A percentile compares a stretch with the other conserved stretches of the same genome.
phyloP scores from a whole-genome alignment of 2,888 invertebrate species.

The Ernsta delagoae region DNA sequence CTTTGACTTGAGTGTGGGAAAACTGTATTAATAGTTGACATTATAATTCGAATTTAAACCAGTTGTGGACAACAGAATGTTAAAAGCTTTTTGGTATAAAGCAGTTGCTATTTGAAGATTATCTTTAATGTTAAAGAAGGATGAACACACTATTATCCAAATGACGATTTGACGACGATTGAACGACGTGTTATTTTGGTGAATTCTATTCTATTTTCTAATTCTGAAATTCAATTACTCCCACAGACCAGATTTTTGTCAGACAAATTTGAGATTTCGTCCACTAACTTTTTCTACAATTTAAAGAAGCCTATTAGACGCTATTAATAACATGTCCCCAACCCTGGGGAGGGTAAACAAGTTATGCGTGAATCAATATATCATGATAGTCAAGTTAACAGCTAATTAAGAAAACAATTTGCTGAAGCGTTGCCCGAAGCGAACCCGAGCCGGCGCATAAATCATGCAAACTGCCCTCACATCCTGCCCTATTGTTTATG shows the following conservation, averaged over 20 bases:
- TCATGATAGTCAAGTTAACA: constrained; percentile 40
- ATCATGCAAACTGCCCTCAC: constrained; percentile 41
- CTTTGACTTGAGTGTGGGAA: constrained; percentile 27
- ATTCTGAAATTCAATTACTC: too few relatives aligned
- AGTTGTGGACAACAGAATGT: background rate
- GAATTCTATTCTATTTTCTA: too few relatives aligned
- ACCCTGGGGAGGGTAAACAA: constrained; percentile 1
- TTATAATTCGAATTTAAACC: background rate
- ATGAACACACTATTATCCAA: too few relatives aligned
- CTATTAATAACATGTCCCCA: constrained; percentile 4
- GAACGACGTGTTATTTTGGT: too few relatives aligned
- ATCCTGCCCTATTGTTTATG: constrained; percentile 34
- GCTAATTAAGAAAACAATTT: constrained; percentile 45
- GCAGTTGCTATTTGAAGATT: background rate
- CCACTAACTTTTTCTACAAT: too few relatives aligned
- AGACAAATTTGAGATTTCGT: too few relatives aligned
- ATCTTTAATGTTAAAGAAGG: too few relatives aligned
- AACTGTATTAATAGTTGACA: constrained; percentile 8
- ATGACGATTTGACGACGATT: too few relatives aligned
- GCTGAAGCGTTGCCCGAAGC: constrained; percentile 34
- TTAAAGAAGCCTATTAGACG: background rate
- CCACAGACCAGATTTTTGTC: too few relatives aligned
- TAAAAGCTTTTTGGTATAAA: background rate
- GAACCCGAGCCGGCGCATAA: constrained; percentile 36
- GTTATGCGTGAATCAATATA: constrained; percentile 23